Evolutionary conservation across 2,888 invertebrate species (phyloP), one percentile per base, ranked within the genome.

Genomic region (Acholoe squamosa): DNA sequence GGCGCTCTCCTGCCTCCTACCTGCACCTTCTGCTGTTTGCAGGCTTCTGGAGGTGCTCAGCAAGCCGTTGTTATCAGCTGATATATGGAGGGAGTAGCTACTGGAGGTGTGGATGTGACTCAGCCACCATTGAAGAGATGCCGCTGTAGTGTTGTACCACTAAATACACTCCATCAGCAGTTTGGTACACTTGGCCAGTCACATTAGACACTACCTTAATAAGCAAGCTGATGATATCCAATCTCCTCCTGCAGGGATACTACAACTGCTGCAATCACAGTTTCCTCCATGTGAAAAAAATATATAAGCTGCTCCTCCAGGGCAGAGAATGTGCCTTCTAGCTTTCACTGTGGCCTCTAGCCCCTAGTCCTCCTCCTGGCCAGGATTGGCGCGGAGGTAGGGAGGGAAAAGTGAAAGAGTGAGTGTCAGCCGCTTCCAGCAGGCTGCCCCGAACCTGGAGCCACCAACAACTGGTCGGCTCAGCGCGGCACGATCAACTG

Each of bases 401-500:
- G 43, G 43, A 43, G 43, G 43, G 43, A 22, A 76, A 76, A 25
- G 25, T 16, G 76, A 31, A 5, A 31, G 28, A 31, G 61, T 22
- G 61, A 61, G 61, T 61, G 61, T 31, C n/a, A 76, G 80, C 80
- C 80, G 34, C 80, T 19, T 16, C 33, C 80, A 33, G n/a, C n/a
- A n/a, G 80, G 19, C 80, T 43, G 80, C 80, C 31, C 71, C 71
- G 14, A 80, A 34, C 34, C 80, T 16, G 80, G 54, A 86, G 56
- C 86, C 86, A 54, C 86, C 54, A 84, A 12, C 80, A 43, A 86
- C 86, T 54, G 56, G 86, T 56, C 28, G 56, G 52, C 86, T 54
- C 28, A n/a, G 86, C 28, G 86, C 86, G 54, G 54, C 56, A 31
- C 54, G 86, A 54, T 52, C 86, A 86, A 86, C 86, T 86, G 86